Evolutionary conservation across 2,113 vertebrate genomes (phyloP).

Genomic region (Podarcis muralis): DNA sequence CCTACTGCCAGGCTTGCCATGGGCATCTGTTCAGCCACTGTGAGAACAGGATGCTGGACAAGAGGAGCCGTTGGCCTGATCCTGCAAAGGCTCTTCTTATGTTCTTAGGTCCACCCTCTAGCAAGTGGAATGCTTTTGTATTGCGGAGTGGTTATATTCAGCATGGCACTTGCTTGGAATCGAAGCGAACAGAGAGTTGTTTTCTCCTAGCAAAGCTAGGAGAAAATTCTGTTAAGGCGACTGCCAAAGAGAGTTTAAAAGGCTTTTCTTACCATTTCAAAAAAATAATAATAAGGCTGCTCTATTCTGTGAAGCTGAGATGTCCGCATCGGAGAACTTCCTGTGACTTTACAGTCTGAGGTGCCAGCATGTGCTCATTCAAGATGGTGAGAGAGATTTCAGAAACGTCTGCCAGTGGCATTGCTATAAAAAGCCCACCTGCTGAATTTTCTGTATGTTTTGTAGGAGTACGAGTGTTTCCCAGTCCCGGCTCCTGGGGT

Average conservation of each 20-base stretch:
- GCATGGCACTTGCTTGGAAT: not conserved
- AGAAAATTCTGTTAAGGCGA: slow-evolving; percentile 6
- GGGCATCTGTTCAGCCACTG: too few species aligned
- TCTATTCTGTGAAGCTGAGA: not conserved
- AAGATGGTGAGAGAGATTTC: not conserved
- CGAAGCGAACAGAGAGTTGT: not conserved
- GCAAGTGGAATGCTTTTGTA: slow-evolving; percentile 7
- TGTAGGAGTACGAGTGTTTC: not conserved
- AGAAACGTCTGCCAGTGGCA: not conserved
- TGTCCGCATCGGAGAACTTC: not conserved
- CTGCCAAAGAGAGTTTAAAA: not conserved
- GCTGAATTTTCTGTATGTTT: not conserved
- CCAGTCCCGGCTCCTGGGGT: not conserved
- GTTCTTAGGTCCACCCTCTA: not conserved
- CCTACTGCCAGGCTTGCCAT: too few species aligned
- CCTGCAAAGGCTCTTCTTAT: too few species aligned
- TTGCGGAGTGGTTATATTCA: not conserved
- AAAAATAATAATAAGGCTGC: not conserved
- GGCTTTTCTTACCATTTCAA: not conserved
- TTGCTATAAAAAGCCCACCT: not conserved
- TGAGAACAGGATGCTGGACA: too few species aligned
- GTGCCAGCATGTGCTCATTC: not conserved
- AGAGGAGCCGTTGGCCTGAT: too few species aligned
- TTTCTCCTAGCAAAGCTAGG: not conserved
- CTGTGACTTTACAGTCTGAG: not conserved